These are phyloP conservation scores for Diglossa cyanea DNA, from an alignment of 2,797 vertebrate genomes.

Conservation along the genomic window DNA sequence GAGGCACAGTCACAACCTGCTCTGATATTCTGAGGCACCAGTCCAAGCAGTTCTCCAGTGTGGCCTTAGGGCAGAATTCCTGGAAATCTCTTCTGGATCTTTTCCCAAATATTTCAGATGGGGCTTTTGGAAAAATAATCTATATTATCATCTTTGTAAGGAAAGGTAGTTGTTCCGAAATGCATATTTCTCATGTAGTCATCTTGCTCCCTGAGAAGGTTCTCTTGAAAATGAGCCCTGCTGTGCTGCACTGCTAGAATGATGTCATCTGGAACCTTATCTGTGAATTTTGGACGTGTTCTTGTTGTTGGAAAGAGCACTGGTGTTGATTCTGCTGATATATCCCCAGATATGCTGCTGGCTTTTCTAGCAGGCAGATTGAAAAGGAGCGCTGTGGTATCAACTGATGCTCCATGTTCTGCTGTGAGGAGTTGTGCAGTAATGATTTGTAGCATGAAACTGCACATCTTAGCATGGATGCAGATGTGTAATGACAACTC, in stretches of 20 bases:
- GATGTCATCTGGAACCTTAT: not conserved
- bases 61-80: not conserved
- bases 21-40: not conserved
- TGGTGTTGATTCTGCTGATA: not conserved
- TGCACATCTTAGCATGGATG: not conserved
- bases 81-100: not conserved
- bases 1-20: not conserved
- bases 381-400: not conserved
- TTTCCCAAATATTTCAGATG: not conserved
- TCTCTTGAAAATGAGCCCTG: not conserved
- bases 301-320: not conserved
- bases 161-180: not conserved
- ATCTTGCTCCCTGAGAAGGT: not conserved
- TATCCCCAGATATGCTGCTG: not conserved
- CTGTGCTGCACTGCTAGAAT: not conserved
- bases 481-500: not conserved
- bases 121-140: not conserved
- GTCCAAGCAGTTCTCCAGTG: not conserved
- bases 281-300: not conserved
- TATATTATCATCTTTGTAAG: not conserved
- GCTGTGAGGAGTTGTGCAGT: not conserved
- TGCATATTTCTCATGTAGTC: rapidly evolving
- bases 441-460: not conserved
- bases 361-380: not conserved
- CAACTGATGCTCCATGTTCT: rapidly evolving